Conservation (phyloP, 2,797 vertebrate species). For the Gephyroberyx darwinii region DNA sequence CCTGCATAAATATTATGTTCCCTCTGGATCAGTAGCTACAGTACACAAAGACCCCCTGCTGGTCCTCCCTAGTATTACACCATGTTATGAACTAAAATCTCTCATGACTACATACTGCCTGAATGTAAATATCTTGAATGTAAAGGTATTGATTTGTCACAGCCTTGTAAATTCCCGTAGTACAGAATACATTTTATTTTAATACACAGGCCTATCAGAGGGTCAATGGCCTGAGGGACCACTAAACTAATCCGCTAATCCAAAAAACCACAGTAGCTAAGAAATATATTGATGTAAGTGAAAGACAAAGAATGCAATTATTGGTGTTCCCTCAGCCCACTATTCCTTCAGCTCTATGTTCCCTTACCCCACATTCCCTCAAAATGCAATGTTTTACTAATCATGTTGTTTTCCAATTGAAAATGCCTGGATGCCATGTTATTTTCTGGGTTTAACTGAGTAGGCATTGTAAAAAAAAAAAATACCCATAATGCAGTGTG, state of each 20-base stretch:
- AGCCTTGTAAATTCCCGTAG: too few species aligned
- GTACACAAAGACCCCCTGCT: slow-evolving; percentile 66
- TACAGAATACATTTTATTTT: too few species aligned
- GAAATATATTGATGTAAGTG: not conserved
- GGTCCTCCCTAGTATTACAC: slow-evolving; percentile 53
- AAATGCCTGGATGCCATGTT: too few species aligned
- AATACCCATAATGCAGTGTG: too few species aligned
- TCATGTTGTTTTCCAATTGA: too few species aligned
- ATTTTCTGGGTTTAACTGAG: too few species aligned
- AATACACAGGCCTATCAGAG: not conserved
- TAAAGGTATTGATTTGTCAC: not conserved
- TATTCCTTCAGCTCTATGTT: not conserved
- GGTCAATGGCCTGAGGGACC: not conserved
- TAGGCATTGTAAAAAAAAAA: too few species aligned
- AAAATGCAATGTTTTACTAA: too few species aligned
- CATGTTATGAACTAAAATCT: not conserved
- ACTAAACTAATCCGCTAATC: not conserved
- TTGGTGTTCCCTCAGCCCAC: too few species aligned
- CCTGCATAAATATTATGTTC: slow-evolving; percentile 6
- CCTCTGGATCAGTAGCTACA: slow-evolving; percentile 1
- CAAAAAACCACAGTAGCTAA: too few species aligned
- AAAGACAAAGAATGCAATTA: not conserved
- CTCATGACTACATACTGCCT: not conserved
- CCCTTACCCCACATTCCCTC: too few species aligned
- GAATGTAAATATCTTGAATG: not conserved